These are phyloP conservation scores for Blera fallax DNA, from an alignment of 2,888 invertebrate genomes.

Conservation along the genomic window DNA sequence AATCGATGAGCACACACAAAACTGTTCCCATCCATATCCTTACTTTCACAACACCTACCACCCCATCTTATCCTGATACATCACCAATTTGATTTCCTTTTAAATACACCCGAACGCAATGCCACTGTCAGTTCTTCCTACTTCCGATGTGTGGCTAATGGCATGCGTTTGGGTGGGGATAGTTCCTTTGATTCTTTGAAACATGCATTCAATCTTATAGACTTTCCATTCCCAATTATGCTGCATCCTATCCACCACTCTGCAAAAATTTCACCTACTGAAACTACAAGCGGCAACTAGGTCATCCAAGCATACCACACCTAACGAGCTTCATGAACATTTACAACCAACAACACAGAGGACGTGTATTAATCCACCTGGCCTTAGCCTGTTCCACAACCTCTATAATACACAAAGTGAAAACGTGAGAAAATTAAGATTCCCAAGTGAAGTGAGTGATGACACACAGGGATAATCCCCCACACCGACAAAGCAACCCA, in stretches of 20 bases:
- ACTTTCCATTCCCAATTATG: slow-evolving; percentile 60
- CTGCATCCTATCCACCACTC: slow-evolving; percentile 1
- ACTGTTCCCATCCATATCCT: too few species aligned
- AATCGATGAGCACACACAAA: too few species aligned
- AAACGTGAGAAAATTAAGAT: slow-evolving; percentile 67
- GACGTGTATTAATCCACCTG: slow-evolving; percentile 14
- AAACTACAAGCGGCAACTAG: slow-evolving; percentile 32
- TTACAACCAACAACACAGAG: background rate
- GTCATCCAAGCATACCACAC: slow-evolving; percentile 60
- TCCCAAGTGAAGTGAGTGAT: slow-evolving; percentile 38
- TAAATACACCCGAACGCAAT: background rate
- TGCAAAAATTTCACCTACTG: slow-evolving; percentile 50
- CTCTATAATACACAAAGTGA: slow-evolving; percentile 46
- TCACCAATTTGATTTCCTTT: slow-evolving; percentile 15
- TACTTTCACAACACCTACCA: background rate
- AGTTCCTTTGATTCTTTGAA: slow-evolving; percentile 11
- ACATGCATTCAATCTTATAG: slow-evolving; percentile 31
- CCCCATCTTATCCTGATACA: background rate
- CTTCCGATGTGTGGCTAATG: background rate
- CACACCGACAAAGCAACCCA: slow-evolving; percentile 14
- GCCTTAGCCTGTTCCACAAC: background rate
- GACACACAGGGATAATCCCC: slow-evolving; percentile 28
- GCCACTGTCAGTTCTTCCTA: slow-evolving; percentile 25
- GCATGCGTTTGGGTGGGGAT: background rate
- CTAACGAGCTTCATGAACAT: slow-evolving; percentile 49